phyloP scores from a whole-genome alignment of 2,113 vertebrate species.

The Acinonyx jubatus region DNA sequence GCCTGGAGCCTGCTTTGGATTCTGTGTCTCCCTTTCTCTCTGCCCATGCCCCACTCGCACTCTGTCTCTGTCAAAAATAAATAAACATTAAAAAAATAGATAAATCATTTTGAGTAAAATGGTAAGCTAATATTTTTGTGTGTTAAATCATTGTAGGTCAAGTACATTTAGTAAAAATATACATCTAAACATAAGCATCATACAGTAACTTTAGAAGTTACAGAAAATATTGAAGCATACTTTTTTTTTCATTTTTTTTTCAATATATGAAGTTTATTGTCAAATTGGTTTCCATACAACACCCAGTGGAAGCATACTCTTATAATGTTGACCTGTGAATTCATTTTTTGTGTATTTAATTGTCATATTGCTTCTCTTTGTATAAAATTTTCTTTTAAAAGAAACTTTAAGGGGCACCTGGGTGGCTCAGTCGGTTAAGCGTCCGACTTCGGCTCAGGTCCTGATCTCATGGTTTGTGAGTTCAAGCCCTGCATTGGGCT shows the following conservation, averaged over 20 bases:
- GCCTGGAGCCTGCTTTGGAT: too few species aligned
- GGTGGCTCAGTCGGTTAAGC: too few species aligned
- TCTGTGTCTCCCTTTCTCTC: too few species aligned
- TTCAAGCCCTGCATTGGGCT: too few species aligned
- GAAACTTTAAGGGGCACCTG: neutral
- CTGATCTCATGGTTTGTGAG: too few species aligned
- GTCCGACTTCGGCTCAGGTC: too few species aligned
- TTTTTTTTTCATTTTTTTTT: neutral
- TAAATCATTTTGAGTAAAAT: constrained; percentile 48
- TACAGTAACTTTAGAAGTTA: neutral
- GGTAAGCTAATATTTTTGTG: neutral
- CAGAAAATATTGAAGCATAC: neutral
- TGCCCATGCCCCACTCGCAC: too few species aligned
- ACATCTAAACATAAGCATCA: neutral
- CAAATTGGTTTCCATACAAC: too few species aligned
- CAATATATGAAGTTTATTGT: too few species aligned
- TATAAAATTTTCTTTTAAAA: constrained; percentile 35
- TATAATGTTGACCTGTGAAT: neutral
- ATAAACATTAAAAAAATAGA: neutral
- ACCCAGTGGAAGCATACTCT: neutral
- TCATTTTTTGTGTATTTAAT: constrained; percentile 26
- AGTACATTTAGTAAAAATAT: constrained; percentile 13
- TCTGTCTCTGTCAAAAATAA: too few species aligned
- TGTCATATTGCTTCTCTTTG: neutral
- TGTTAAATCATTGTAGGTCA: neutral